Evolutionary conservation across 2,797 vertebrate species (phyloP).

Genomic region (Phataginus tetradactyla): DNA sequence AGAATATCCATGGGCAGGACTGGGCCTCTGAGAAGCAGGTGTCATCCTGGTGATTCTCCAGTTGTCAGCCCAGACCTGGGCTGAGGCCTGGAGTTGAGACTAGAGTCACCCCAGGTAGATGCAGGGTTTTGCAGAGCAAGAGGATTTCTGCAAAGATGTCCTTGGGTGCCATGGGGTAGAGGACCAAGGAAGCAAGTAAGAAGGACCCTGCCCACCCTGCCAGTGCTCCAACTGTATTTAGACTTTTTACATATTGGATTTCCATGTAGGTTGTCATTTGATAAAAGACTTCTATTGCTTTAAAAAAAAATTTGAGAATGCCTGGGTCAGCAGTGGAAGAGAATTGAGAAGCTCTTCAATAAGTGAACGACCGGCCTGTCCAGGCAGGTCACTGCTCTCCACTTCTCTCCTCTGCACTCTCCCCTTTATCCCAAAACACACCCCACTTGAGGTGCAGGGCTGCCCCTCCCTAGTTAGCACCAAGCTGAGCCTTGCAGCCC

Average conservation of each 20-base stretch:
- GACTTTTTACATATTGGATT: neutral
- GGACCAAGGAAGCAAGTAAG: too few relatives aligned
- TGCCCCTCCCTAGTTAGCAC: neutral
- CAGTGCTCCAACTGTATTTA: neutral
- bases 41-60: neutral
- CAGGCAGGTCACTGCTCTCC: neutral
- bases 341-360: neutral
- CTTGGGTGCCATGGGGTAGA: fast-evolving
- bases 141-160: neutral
- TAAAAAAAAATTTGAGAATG: neutral
- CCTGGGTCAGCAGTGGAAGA: neutral
- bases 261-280: neutral
- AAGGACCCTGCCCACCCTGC: neutral
- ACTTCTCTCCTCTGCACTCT: neutral
- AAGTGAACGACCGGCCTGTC: neutral
- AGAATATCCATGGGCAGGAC: neutral
- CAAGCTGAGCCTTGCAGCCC: neutral
- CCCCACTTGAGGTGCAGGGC: neutral
- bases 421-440: neutral
- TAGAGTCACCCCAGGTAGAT: fast-evolving
- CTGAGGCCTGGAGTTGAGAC: neutral
- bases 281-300: neutral
- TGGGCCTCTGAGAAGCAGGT: neutral
- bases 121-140: neutral
- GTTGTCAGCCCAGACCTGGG: neutral